Evolutionary conservation across 2,888 invertebrate species (phyloP), one percentile per base, ranked within the genome.

Genomic region (Myopa testacea): DNA sequence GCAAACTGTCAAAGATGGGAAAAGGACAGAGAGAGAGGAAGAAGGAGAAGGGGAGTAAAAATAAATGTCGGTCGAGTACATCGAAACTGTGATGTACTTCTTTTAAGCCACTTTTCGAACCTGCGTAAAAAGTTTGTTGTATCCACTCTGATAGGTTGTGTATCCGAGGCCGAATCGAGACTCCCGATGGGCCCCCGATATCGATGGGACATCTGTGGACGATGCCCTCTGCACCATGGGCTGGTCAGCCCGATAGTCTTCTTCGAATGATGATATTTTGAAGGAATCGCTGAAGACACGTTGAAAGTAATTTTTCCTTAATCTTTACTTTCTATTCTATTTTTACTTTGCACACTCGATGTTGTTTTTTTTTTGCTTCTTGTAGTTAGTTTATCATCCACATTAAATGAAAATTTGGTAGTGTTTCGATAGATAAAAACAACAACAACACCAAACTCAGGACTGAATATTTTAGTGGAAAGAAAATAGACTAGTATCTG

Each of bases 151-250:
- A 83, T 88, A 88, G 79, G 89, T 85, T 76, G 89, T 85, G 80
- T 89, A 90, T 82, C 90, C 90, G 82, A 90, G 88, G 86, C 89
- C 89, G 85, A 89, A 89, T 84, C 89, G 89, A 86, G 89, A 88
- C 79, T 89, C 89, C 83, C 89, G 88, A 86, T 89, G 88, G 85
- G 88, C 88, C 77, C 87, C 88, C 84, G 88, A 85, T 84, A 87
- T 84, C 80, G 89, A 87, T 84, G 89, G 89, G 86, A 87, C 90
- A 88, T 89, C 89, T 85, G 89, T 85, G 81, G 90, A 88, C 73
- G 89, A 88, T 85, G 89, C 89, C 84, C 89, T 86, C 83, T 90
- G 90, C 87, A 90, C 90, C 90, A 90, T 90, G 88, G 90, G 90
- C 90, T 86, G 86, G 83, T 89, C 89, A 87, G 89, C 88, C 89